Percentiles rank a stretch among this genome's conserved stretches.
Evolutionary conservation across 2,113 vertebrate species (phyloP).

Genomic region (Pseudois nayaur): DNA sequence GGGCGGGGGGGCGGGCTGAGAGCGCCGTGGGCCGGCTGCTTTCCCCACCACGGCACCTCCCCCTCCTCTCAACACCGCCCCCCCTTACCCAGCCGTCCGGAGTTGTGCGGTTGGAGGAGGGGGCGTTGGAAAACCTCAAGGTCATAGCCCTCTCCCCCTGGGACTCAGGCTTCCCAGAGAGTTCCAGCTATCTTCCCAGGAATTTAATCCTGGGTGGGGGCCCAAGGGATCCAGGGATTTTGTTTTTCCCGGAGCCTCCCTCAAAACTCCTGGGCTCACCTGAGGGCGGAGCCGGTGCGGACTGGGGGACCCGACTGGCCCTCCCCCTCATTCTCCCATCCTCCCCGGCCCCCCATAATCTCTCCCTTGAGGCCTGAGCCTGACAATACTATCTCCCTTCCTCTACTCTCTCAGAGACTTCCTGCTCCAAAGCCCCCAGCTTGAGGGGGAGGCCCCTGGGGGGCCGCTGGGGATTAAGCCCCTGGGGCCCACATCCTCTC

Average conservation of each 20-base stretch:
- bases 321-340: not conserved
- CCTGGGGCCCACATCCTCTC: slow-evolving; percentile 26
- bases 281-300: not conserved
- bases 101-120: slow-evolving; percentile 32
- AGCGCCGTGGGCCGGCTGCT: not conserved
- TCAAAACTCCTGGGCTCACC: slow-evolving; percentile 43
- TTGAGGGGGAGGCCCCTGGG: slow-evolving; percentile 30
- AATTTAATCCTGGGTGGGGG: slow-evolving; percentile 22
- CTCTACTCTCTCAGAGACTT: slow-evolving; percentile 63
- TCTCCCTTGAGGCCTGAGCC: slow-evolving; percentile 39
- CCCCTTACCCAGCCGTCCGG: not conserved
- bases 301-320: not conserved
- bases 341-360: not conserved
- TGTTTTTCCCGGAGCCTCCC: not conserved
- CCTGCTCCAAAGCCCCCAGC: slow-evolving; percentile 61
- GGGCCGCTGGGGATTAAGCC: slow-evolving; percentile 48
- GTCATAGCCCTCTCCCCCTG: slow-evolving; percentile 46
- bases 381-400: slow-evolving; percentile 72
- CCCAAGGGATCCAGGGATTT: not conserved
- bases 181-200: not conserved
- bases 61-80: not conserved
- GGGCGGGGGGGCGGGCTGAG: not conserved
- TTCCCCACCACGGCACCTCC: not conserved
- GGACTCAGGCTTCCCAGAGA: not conserved
- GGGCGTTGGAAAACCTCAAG: slow-evolving; percentile 58